Evolutionary conservation across 2,113 vertebrate genomes (phyloP), one percentile per base, ranked within the genome.

Genomic region (Daphoenositta chrysoptera): DNA sequence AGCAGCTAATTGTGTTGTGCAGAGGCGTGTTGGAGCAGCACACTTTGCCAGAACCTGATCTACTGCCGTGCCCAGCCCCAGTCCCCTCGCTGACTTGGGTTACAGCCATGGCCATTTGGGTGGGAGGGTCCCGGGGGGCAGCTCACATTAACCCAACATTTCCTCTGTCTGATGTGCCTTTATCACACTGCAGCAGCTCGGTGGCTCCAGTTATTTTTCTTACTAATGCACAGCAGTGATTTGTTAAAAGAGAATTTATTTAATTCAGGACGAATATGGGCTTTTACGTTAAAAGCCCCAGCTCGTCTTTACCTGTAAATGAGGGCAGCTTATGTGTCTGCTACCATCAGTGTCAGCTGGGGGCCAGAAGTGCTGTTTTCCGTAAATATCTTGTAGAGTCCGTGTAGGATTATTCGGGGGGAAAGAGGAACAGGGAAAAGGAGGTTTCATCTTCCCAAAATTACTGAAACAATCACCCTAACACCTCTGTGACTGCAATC

Each of bases 1-100:
- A 96, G 97, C 65, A 65, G 98, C 97, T 99, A 99, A 99, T 99
- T 98, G 98, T 97, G 97, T 98, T 98, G 97, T 97, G 83, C 24
- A 69, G 97, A 88, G 96, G 97, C 70, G 86, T 97, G 98, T 98
- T 96, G 97, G 97, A 98, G 97, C 98, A 78, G 97, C 92, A 89
- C 71, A 69, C 95, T 97, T 92, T 44, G 68, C 96, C 97, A 97
- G 97, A 98, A 98, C 97, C 97, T 83, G 86, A 98, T 98, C 96
- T 48, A 76, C 96, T 94, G 97, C 98, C 95, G 47, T 94, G 98
- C 92, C 97, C 98, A 92, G 97, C 96, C 93, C 97, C 96, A 37
- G 84, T 92, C 94, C 92, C 83, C 65, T 15, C 7, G 27, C 11
- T 75, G 95, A 87, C 83, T 97, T 91, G 83, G 61, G 66, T 97